phyloP scores from a whole-genome alignment of 2,113 vertebrate genomes.

The Chamaetylas fuelleborni region DNA sequence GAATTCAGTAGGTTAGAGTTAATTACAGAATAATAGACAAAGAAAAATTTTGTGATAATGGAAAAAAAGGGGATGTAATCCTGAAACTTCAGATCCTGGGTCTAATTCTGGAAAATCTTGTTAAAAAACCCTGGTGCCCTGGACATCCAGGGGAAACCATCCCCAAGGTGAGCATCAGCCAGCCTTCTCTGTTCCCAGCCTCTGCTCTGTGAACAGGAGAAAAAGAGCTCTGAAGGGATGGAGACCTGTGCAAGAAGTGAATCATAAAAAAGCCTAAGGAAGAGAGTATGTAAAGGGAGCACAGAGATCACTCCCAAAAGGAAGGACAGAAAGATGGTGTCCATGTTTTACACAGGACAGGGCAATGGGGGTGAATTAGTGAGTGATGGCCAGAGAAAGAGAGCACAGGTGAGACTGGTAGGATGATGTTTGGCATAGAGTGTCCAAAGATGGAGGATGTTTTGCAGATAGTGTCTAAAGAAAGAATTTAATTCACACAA shows the following conservation, averaged over 20 bases:
- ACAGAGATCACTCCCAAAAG: background rate
- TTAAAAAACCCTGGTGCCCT: background rate
- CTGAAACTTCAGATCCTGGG: background rate
- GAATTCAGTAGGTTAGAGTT: background rate
- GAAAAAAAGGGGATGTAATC: background rate
- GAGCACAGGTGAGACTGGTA: fast-evolving
- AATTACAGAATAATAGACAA: background rate
- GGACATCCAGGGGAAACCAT: background rate
- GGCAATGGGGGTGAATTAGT: background rate
- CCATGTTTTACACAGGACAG: background rate
- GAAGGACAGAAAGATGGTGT: background rate
- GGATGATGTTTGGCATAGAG: background rate
- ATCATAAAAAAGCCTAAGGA: background rate
- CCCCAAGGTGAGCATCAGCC: fast-evolving
- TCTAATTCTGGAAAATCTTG: background rate
- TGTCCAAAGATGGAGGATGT: background rate
- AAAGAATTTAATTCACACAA: background rate
- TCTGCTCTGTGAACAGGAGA: fast-evolving
- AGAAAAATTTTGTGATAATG: background rate
- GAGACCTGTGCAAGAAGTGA: background rate
- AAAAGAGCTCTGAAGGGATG: background rate
- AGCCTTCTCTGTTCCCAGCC: background rate
- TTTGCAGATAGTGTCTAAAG: background rate
- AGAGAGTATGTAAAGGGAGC: background rate
- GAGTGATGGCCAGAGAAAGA: background rate